Evolutionary conservation across 1,140 invertebrate genomes (phyloP), one percentile per base, ranked within the genome.

Genomic region (Whitmania pigra): DNA sequence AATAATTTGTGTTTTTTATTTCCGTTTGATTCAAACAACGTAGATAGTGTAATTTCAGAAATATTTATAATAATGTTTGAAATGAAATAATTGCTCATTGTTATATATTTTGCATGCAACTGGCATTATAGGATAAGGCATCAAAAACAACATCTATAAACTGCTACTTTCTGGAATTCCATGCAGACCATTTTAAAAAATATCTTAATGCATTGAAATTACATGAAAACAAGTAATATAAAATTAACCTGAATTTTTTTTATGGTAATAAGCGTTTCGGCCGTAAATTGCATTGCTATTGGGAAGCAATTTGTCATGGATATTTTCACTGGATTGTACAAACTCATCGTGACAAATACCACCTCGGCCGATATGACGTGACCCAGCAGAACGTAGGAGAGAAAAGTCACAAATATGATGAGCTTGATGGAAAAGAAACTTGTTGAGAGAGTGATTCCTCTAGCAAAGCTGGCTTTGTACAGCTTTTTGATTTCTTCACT

Each of bases 241-340:
- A 36, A 36, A 36, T 49, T 49, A 49, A 83, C 82, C 78, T 83
- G 76, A 36, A 83, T 53, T 71, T 82, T 77, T 68, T 74, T 73
- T 67, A 79, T 75, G 2, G 82, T 81, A 63, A 84, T 77, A 7
- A 75, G 74, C 2, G 76, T 77, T 73, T 83, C 82, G 40, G 81
- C 74, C 0, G 74, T 75, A 73, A 80, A 76, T 74, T 78, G 77
- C 54, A 81, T 73, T 53, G 76, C 78, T 67, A 78, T 74, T 36
- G 78, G 76, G 31, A 79, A 75, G 69, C 78, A 78, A 29, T 79
- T 73, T 5, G 76, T 79, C 5, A 76, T 75, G 22, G 76, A 72
- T 27, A 81, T 67, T n/a, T 79, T 72, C 9, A 79, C 73, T 9
- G 76, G 76, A 53, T 78, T 73, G 74, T 78, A 77, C 53, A 81